These are phyloP conservation scores for Cardiocondyla obscurior DNA, from an alignment of 1,140 invertebrate species.

Conservation along the genomic window DNA sequence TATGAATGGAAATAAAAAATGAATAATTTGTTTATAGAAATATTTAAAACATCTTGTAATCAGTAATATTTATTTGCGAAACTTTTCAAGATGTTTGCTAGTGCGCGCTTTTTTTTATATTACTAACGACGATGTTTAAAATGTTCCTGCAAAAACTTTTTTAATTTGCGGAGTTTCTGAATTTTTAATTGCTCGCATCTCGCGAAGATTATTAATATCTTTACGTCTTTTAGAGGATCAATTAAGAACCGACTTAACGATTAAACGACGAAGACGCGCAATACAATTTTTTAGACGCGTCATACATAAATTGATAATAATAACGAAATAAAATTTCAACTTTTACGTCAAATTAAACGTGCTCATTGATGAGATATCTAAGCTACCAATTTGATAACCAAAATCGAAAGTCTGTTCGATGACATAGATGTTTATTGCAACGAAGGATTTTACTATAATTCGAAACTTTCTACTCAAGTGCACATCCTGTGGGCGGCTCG, in stretches of 20 bases:
- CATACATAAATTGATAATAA: neutral
- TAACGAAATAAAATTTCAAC: neutral
- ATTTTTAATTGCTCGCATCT: neutral
- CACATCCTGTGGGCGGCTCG: conserved; percentile 76
- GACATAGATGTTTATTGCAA: conserved; percentile 67
- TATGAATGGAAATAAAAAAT: no score
- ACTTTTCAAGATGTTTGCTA: neutral
- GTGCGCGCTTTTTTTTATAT: neutral
- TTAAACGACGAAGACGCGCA: neutral
- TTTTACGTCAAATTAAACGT: neutral
- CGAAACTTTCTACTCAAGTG: conserved; percentile 74
- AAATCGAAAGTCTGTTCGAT: conserved; percentile 69
- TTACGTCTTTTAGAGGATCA: neutral
- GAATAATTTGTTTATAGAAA: neutral
- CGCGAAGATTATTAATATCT: neutral
- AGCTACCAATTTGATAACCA: conserved; percentile 47
- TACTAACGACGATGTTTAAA: neutral
- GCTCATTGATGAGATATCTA: neutral
- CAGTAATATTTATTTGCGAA: neutral
- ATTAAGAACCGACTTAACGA: neutral
- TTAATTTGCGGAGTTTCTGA: neutral
- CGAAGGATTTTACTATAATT: conserved; percentile 77
- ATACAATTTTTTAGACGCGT: neutral
- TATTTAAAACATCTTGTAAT: neutral
- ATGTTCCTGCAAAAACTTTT: neutral